Base-by-base conservation (phyloP, 2,888 invertebrate genomes). In the Oscheius sp. region DNA sequence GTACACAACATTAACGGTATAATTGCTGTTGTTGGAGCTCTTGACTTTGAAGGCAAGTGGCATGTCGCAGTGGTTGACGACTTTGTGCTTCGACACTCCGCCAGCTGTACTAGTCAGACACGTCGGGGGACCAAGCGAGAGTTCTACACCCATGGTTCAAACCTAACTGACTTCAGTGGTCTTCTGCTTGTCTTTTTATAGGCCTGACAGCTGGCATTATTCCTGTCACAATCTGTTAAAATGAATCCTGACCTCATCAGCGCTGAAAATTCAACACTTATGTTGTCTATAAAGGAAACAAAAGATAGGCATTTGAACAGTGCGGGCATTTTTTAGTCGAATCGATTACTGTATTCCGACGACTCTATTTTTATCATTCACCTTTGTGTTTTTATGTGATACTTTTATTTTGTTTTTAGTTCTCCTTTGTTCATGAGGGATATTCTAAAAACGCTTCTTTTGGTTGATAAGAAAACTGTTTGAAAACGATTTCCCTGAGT, bases 11-110 rank as follows among this genome's bases (percentile, higher is more conserved):
- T 73, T 77, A 58, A 80, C 81, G 10, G 71, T 70, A 72, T 81
- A 79, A 73, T 80, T 76, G 17, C 79, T 79, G 71, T 81, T 81
- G 75, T 78, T 78, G 39, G 79, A 74, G 29, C 72, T 76, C n/a
- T 27, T 20, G 48, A 80, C 77, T 74, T 82, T 82, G 72, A 70
- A 81, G 25, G 81, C 81, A 45, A 81, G 65, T 53, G 65, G 65
- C 10, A 58, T 68, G 37, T 73, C 76, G 57, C 66, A 53, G 55
- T 79, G 79, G 65, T 81, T 81, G 73, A 76, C 72, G 42, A 81
- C 71, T 73, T 75, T 73, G 70, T 80, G 80, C 50, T 76, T 76
- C 64, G 71, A 71, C 27, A 67, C 68, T 20, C 80, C 80, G 4
- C 80, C 80, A 39, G 71, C 68, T 20, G 80, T 78, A 23, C 75